These are phyloP conservation scores for Tenualosa ilisha DNA, from an alignment of 2,797 vertebrate genomes.

Conservation along the genomic window DNA sequence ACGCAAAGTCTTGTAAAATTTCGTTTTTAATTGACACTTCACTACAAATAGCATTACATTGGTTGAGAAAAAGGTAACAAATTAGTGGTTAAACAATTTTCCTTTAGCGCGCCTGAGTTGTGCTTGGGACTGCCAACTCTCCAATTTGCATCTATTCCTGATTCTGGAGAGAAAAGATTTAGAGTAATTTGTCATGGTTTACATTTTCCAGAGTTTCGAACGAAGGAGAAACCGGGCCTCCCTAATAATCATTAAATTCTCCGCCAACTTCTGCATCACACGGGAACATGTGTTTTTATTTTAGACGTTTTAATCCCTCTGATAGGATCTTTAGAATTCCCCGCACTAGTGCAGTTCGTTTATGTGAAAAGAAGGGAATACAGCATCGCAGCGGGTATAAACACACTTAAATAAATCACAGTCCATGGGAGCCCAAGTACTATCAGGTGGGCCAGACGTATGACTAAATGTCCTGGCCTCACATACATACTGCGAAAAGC, in stretches of 20 bases:
- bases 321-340: constrained; percentile 32
- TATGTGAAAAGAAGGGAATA: constrained; percentile 31
- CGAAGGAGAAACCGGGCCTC: constrained; percentile 51
- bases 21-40: constrained; percentile 21
- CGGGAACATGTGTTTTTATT: constrained; percentile 47
- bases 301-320: constrained; percentile 38
- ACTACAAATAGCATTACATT: neutral
- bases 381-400: constrained; percentile 19
- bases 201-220: constrained; percentile 65
- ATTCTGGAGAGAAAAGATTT: constrained; percentile 48
- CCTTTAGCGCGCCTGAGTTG: constrained; percentile 26
- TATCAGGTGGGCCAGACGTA: constrained; percentile 15
- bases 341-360: constrained; percentile 27
- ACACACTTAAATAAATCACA: constrained; percentile 17
- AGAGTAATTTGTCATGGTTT: constrained; percentile 64
- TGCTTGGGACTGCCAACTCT: constrained; percentile 16
- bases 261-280: constrained; percentile 66
- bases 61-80: constrained; percentile 20
- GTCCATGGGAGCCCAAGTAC: neutral
- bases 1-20: neutral
- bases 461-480: neutral
- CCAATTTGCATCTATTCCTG: constrained; percentile 43
- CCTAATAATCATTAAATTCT: constrained; percentile 64
- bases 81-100: constrained; percentile 27
- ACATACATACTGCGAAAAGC: neutral